These are phyloP conservation scores for Stichopus chloronotus DNA, from an alignment of 35 echinoderm and acorn worm genomes.

Conservation along the genomic window DNA sequence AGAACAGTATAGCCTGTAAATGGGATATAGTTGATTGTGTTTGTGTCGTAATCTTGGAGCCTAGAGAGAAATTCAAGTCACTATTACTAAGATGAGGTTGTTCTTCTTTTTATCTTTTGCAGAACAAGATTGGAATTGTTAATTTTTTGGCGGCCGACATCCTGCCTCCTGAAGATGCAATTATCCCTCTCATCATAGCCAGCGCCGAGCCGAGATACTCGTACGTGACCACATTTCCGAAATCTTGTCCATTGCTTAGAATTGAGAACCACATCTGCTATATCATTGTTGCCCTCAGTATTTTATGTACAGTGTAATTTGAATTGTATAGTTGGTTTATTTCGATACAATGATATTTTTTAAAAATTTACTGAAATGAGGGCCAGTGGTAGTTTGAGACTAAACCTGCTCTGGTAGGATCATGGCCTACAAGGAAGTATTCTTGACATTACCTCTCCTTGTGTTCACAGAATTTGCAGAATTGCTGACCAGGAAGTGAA, in stretches of 20 bases:
- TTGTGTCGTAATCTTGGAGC: too few relatives aligned
- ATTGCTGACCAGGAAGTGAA: slow-evolving; percentile 61
- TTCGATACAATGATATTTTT: background rate
- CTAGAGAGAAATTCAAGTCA: too few relatives aligned
- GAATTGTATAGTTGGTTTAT: background rate
- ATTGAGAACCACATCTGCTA: background rate
- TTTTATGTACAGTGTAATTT: too few relatives aligned
- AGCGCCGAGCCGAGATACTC: slow-evolving; percentile 93
- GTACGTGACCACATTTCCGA: slow-evolving; percentile 4
- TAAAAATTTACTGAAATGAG: too few relatives aligned
- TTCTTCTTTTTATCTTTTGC: background rate
- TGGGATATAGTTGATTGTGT: too few relatives aligned
- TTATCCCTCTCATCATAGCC: slow-evolving; percentile 90
- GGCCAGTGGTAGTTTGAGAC: too few relatives aligned
- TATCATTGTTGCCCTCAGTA: background rate
- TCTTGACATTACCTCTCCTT: background rate
- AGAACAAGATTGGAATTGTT: slow-evolving; percentile 95
- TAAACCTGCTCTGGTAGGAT: too few relatives aligned
- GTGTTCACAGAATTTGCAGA: slow-evolving; percentile 41
- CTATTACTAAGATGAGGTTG: too few relatives aligned
- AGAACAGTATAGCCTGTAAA: too few relatives aligned
- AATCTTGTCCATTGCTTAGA: background rate
- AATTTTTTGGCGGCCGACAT: slow-evolving; percentile 88
- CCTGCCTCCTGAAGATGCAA: slow-evolving; percentile 66
- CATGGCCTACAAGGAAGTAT: background rate